Percentiles rank a stretch among this genome's conserved stretches.
Evolutionary conservation across 37 sponge, comb jelly and placozoan species (phyloP).

Genomic region (Tethya wilhelma): DNA sequence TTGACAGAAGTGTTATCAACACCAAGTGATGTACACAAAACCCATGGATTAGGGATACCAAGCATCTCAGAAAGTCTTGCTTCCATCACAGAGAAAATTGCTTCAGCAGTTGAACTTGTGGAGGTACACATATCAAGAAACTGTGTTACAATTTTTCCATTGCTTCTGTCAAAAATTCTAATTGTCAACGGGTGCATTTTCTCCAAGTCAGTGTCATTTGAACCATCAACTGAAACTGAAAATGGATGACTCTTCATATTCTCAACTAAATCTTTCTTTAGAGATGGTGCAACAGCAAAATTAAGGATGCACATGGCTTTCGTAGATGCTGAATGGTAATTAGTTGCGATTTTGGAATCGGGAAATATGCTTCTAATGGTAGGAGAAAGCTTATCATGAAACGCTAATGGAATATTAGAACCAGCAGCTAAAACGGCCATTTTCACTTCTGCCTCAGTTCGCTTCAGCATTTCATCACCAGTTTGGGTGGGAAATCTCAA

Average conservation of each 20-base stretch:
- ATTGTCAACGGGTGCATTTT: conserved; percentile 57
- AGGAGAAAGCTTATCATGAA: conserved; percentile 45
- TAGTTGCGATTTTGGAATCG: conserved; percentile 32
- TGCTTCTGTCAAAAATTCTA: conserved; percentile 32
- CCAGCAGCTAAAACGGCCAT: conserved; percentile 50
- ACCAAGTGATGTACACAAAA: conserved; percentile 25
- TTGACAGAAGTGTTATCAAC: conserved; percentile 61
- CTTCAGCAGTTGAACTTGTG: conserved; percentile 43
- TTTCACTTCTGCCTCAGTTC: conserved; percentile 49
- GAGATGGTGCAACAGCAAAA: conserved; percentile 23
- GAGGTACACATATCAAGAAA: conserved; percentile 59
- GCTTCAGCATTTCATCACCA: conserved; percentile 15
- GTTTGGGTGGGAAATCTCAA: conserved; percentile 2
- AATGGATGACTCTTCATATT: conserved; percentile 30
- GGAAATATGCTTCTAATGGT: conserved; percentile 33
- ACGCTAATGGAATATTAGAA: conserved; percentile 51
- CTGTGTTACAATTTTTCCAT: conserved; percentile 22
- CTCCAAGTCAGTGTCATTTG: conserved; percentile 37
- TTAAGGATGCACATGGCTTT: conserved; percentile 56
- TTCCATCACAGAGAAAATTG: conserved; percentile 37
- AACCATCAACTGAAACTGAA: conserved; percentile 37
- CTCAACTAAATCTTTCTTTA: conserved; percentile 20
- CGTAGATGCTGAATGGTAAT: conserved; percentile 55
- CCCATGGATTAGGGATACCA: conserved; percentile 20
- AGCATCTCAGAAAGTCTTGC: conserved; percentile 16